phyloP scores from a whole-genome alignment of 2,113 vertebrate species.

The Vireo altiloquus region DNA sequence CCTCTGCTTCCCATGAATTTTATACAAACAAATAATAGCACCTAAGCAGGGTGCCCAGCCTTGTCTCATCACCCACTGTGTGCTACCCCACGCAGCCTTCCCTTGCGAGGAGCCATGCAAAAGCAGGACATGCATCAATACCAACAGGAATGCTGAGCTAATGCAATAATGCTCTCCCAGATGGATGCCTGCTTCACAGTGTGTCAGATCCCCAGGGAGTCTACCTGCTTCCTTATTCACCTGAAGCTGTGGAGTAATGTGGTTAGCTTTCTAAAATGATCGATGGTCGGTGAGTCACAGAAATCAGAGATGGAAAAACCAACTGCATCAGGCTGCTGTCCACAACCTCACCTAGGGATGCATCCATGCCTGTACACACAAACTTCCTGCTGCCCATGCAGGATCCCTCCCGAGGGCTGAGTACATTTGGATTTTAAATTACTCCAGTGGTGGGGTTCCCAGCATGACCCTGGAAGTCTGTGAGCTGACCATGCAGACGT shows the following conservation, averaged over 20 bases:
- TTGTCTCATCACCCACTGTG: not conserved
- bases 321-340: not conserved
- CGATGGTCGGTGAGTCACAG: not conserved
- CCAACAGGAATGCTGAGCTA: not conserved
- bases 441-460: not conserved
- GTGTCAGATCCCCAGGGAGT: not conserved
- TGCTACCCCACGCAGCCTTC: accelerated
- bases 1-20: not conserved
- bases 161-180: not conserved
- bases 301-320: not conserved
- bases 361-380: too few relatives aligned
- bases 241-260: not conserved
- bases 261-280: not conserved
- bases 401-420: not conserved
- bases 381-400: not conserved
- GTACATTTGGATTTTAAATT: not conserved
- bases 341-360: not conserved
- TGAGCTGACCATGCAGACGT: not conserved
- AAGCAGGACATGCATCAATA: not conserved
- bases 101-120: not conserved
- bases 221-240: not conserved
- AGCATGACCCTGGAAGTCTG: not conserved
- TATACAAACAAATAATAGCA: not conserved
- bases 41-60: not conserved
- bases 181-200: not conserved